Evolutionary conservation across 53 echinoderm and acorn worm genomes (phyloP).

Genomic region (Henricia sp.): DNA sequence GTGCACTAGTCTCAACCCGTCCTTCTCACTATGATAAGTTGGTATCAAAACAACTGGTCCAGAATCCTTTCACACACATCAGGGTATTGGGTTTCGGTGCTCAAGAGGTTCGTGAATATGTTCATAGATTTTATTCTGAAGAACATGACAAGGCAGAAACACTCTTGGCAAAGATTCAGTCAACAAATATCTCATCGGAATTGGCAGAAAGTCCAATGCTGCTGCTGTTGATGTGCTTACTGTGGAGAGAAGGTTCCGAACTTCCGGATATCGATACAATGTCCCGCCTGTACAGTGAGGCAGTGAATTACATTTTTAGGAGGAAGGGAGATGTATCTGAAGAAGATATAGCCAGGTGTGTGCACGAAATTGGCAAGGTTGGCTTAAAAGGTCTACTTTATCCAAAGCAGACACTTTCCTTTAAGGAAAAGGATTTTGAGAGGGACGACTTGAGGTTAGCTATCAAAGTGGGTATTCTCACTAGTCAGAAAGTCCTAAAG

Average conservation of each 20-base stretch:
- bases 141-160: background rate
- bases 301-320: background rate
- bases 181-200: background rate
- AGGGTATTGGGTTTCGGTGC: background rate
- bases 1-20: conserved; percentile 30
- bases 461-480: background rate
- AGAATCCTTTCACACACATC: background rate
- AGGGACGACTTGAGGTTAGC: background rate
- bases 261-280: no score
- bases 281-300: background rate
- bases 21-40: conserved; percentile 26
- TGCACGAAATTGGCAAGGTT: no score
- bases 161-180: background rate
- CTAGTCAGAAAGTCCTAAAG: no score
- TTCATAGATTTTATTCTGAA: background rate
- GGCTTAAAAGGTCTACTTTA: no score
- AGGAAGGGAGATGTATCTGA: no score
- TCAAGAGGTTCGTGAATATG: background rate
- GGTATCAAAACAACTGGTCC: background rate
- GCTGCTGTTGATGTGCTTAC: no score
- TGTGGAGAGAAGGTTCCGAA: no score
- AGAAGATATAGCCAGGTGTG: no score
- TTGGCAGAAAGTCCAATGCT: no score
- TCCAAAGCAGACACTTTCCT: no score
- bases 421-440: background rate